phyloP scores from a whole-genome alignment of 2,113 vertebrate genomes.

The Onychorhynchus coronatus region DNA sequence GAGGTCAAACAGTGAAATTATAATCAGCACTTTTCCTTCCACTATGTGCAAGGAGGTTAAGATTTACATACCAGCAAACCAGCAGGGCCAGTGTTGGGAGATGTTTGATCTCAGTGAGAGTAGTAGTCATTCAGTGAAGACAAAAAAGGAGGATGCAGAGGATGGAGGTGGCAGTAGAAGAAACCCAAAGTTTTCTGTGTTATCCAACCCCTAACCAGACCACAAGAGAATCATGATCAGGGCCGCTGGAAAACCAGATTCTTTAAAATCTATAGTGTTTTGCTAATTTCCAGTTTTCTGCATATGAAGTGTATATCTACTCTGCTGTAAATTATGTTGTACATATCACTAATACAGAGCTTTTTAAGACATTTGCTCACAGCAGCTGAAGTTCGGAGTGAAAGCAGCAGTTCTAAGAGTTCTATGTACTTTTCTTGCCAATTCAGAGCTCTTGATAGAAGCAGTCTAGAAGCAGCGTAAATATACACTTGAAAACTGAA shows the following conservation, averaged over 20 bases:
- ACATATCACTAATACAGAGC: background rate
- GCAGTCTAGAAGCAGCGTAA: slow-evolving; percentile 47
- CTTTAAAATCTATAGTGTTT: slow-evolving; percentile 56
- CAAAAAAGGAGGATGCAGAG: slow-evolving; percentile 80
- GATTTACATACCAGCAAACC: slow-evolving; percentile 76
- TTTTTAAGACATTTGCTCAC: slow-evolving; percentile 55
- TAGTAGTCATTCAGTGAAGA: slow-evolving; percentile 78
- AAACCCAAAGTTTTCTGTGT: slow-evolving; percentile 78
- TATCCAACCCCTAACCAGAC: slow-evolving; percentile 80
- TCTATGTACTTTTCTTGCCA: slow-evolving; percentile 55
- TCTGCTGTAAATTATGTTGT: slow-evolving; percentile 25
- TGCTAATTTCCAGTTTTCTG: slow-evolving; percentile 66
- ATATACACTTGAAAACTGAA: slow-evolving; percentile 70
- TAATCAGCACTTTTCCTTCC: slow-evolving; percentile 65
- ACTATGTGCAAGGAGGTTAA: slow-evolving; percentile 73
- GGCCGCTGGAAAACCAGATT: slow-evolving; percentile 75
- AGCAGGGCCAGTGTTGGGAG: slow-evolving; percentile 76
- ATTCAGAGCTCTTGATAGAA: slow-evolving; percentile 53
- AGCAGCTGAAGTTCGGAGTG: slow-evolving; percentile 12
- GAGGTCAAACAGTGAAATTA: slow-evolving; percentile 39
- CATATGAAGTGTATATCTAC: slow-evolving; percentile 49
- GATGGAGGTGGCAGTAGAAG: slow-evolving; percentile 78
- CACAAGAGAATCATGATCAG: slow-evolving; percentile 79
- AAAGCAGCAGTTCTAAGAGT: slow-evolving; percentile 47
- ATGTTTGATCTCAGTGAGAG: slow-evolving; percentile 77